Evolutionary conservation across 2,797 vertebrate species (phyloP), one percentile per base, ranked within the genome.

Genomic region (Hypotaenidia philippensis): DNA sequence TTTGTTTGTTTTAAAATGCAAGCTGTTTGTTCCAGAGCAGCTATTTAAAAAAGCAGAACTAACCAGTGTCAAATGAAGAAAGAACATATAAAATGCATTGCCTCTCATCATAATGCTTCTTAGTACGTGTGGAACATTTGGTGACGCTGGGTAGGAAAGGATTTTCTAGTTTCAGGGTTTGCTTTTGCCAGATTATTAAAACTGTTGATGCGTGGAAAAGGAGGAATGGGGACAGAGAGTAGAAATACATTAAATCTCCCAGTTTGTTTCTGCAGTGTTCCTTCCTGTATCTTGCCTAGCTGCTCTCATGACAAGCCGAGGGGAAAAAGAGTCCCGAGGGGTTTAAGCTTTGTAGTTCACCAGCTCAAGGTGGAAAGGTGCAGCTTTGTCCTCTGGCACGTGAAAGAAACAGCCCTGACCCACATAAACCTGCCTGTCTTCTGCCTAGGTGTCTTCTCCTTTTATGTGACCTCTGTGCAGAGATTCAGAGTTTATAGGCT

Each of bases 111-210:
- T 64, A 45, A 68, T 2, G 0, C 52, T 83, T 76, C 72, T 69
- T 9, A 7, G 22, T 34, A 32, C 59, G 81, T 13, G 1, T 27
- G 5, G 63, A 72, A 14, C 4, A 1, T 38, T 83, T 81, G 72
- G n/a, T 92, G 59, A 55, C 31, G 27, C 6, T 53, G 31, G 20
- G 11, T 72, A 81, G 47, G 57, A 90, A 72, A 81, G 10, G 44
- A 40, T 83, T 87, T 85, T 83, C 25, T 65, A 36, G 41, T 81
- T 96, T 93, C 32, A 40, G 44, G 11, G n/a, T 87, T 91, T 86
- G 55, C 31, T 87, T 87, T 93, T 83, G 41, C 40, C 32, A 63
- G 55, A 45, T 78, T 78, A 71, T 83, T 89, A 79, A 69, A 88
- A 86, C 44, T 65, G 34, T 72, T 84, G 64, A 77, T 64, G 72